Base-by-base conservation (phyloP, 2,888 invertebrate genomes). In the Leptinotarsa haldemani region DNA sequence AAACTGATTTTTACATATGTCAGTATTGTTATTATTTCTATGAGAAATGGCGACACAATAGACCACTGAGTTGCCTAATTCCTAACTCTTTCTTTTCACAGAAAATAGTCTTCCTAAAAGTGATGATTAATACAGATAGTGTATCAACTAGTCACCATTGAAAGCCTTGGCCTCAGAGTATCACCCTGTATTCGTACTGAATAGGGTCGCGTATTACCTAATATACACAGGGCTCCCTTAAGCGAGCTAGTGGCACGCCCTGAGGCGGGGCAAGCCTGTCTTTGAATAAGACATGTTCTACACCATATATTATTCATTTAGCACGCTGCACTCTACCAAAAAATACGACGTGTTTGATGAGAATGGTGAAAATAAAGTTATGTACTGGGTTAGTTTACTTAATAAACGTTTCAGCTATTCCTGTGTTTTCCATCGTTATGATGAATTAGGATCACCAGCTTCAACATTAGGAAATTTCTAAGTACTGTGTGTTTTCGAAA, bases 271-370 rank as follows among this genome's bases (percentile, higher is more conserved):
- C 82, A 73, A 80, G 74, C 81, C 80, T 77, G 82, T 83, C 82
- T 83, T 83, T 83, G 83, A 85, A 85, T 85, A 84, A 84, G 84
- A 85, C 84, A 84, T 85, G 84, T 82, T 83, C 79, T 80, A 80
- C 52, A 30, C 82, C 84, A 85, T 85, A 84, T 85, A 84, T 85
- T 84, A 85, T 84, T 83, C 84, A 85, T 84, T 84, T 84, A 61
- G 61, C 61, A 61, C 61, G 61, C 61, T 40, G 61, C 61, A 61
- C 61, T 61, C n/a, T 30, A n/a, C 61, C 61, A n/a, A 61, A 61
- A 61, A 61, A 61, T 61, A 61, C 40, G 61, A 61, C 61, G 40
- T 61, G 25, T 61, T 61, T 40, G 40, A 16, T n/a, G 61, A 61
- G 61, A 61, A 40, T 40, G 61, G 30, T 61, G 61, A 40, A 61